Base-by-base conservation (phyloP, 2,797 vertebrate species). In the Choloepus didactylus region DNA sequence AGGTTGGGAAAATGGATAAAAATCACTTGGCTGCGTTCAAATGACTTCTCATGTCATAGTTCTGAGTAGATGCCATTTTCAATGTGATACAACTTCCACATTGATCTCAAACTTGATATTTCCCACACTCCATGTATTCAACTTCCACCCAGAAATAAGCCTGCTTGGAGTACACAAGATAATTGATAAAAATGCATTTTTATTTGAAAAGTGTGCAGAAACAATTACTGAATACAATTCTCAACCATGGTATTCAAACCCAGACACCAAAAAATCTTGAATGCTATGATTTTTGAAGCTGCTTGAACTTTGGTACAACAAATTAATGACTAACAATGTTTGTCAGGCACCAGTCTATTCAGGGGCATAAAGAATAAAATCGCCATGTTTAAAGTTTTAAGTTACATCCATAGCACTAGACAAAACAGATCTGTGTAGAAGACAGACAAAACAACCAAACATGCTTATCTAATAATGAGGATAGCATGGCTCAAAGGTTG, bases 181-280 rank as follows among this genome's bases (percentile, higher is more conserved):
- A 19, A 92, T 16, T 9, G 18, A 77, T 96, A 97, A 97, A 98
- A 98, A 98, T 38, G 80, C 87, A 46, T 82, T 97, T 97, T 98
- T 98, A 98, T 98, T 98, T 96, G 96, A 98, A 98, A 98, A 97
- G 89, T 96, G 94, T 95, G 95, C 96, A 97, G 95, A 96, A 96
- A 35, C 92, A 97, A 96, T 96, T 96, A 98, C 96, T 77, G 94
- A 94, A 66, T 97, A 97, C 95, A 97, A 81, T 97, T 96, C 76
- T 96, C 83, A 88, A 91, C 93, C 44, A 90, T 76, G 66, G 75
- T 79, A 93, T 96, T 97, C 87, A 93, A 96, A 96, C 93, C 96
- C 89, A 93, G 93, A 93, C 87, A 97, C 62, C 95, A 92, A 76
- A 86, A 91, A 92, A 51, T 92, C 87, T 56, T 10, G 90, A 83